These are phyloP conservation scores for Ciconia nigra DNA, from an alignment of 2,797 vertebrate species.

Conservation along the genomic window DNA sequence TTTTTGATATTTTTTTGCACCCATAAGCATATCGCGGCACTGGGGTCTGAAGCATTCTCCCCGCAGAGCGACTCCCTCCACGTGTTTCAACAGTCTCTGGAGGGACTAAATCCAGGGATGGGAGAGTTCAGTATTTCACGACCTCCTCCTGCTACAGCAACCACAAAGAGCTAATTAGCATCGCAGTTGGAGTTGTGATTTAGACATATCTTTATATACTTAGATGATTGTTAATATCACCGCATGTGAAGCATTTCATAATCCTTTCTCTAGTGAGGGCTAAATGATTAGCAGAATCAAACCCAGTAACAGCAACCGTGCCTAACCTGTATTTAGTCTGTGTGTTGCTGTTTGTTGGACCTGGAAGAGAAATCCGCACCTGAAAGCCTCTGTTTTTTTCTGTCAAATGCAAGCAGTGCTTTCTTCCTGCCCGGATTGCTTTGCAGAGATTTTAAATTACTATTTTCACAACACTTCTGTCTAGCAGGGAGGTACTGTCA, in stretches of 20 bases:
- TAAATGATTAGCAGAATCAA: rapidly evolving
- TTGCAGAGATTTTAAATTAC: not conserved
- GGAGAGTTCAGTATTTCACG: not conserved
- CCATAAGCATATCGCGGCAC: rapidly evolving
- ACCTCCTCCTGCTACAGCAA: not conserved
- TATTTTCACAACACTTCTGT: not conserved
- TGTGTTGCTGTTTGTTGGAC: not conserved
- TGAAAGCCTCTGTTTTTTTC: not conserved
- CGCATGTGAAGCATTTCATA: not conserved
- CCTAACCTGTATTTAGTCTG: not conserved
- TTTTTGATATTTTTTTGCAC: rapidly evolving
- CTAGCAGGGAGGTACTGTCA: not conserved
- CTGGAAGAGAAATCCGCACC: not conserved
- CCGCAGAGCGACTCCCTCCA: rapidly evolving
- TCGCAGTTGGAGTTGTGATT: not conserved
- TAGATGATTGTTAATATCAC: rapidly evolving
- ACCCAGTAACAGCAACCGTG: not conserved
- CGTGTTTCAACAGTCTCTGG: not conserved
- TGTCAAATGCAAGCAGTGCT: not conserved
- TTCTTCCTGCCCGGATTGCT: not conserved
- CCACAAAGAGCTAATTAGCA: not conserved
- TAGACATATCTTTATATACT: not conserved
- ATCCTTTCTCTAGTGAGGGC: not conserved
- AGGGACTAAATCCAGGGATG: not conserved
- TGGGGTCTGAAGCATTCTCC: not conserved